phyloP scores from a whole-genome alignment of 1,140 invertebrate species.

The Pachypeltis micranthus region DNA sequence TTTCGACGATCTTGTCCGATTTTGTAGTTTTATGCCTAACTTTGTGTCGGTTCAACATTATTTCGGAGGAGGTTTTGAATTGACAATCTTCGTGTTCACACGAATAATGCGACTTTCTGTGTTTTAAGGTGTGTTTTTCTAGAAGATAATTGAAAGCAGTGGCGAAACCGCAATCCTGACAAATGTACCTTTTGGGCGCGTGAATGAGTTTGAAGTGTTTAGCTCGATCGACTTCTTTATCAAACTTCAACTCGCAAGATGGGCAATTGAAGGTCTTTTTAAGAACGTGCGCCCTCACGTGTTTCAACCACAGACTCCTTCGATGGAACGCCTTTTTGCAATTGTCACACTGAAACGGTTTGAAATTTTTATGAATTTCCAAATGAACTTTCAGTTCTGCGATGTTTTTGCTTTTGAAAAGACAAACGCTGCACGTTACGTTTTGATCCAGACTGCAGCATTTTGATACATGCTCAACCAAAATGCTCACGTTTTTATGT shows the following conservation, averaged over 20 bases:
- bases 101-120: neutral
- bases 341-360: neutral
- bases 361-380: neutral
- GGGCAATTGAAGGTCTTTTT: neutral
- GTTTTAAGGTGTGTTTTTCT: constrained; percentile 12
- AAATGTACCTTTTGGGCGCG: neutral
- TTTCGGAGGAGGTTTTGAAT: constrained; percentile 15
- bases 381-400: neutral
- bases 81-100: constrained; percentile 2
- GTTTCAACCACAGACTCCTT: constrained; percentile 8
- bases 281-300: neutral
- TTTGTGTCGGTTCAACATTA: constrained; percentile 3
- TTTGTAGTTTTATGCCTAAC: neutral
- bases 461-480: neutral
- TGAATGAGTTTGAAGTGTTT: neutral
- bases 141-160: constrained; percentile 13
- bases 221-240: neutral
- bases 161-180: constrained; percentile 11
- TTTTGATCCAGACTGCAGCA: neutral
- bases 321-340: neutral
- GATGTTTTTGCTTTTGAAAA: neutral
- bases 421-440: neutral
- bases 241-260: neutral
- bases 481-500: neutral
- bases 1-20: neutral